A percentile compares a stretch with the other conserved stretches of the same genome.
Conservation (phyloP, 2,113 vertebrate genomes). For the Gymnogyps californianus region DNA sequence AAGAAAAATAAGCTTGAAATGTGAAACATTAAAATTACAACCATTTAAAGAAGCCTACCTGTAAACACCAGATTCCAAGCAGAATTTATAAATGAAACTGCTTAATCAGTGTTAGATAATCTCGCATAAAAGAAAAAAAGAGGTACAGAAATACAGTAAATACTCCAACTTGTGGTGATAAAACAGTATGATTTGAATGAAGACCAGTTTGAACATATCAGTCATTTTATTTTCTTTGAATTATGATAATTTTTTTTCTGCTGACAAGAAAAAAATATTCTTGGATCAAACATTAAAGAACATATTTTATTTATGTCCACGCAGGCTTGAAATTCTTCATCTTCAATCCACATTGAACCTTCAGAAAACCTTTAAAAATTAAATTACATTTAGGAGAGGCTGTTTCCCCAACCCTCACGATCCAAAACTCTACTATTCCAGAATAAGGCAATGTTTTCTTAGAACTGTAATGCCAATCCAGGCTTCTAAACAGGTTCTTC, state of each 20-base stretch:
- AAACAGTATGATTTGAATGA: background rate
- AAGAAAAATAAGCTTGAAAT: background rate
- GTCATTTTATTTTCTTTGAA: background rate
- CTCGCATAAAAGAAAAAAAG: background rate
- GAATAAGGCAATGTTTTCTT: background rate
- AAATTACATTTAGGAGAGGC: conserved; percentile 1
- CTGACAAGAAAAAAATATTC: conserved; percentile 4
- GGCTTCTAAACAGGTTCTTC: background rate
- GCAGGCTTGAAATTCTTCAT: conserved; percentile 40
- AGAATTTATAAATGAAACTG: background rate
- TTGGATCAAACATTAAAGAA: conserved; percentile 36
- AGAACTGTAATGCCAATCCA: background rate
- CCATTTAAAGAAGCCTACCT: background rate
- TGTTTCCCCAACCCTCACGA: background rate
- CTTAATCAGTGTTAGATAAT: background rate
- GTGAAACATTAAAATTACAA: background rate
- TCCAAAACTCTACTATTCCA: background rate
- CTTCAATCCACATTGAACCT: conserved; percentile 45
- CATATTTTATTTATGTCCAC: conserved; percentile 41
- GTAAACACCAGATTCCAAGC: background rate
- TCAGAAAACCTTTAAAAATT: conserved; percentile 57
- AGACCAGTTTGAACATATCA: conserved; percentile 18
- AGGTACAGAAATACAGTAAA: background rate
- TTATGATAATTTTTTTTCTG: background rate
- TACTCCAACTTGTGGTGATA: background rate